A percentile compares a stretch with the other conserved stretches of the same genome.
phyloP scores from a whole-genome alignment of 2,888 invertebrate species.

The Cephus rjabovi region DNA sequence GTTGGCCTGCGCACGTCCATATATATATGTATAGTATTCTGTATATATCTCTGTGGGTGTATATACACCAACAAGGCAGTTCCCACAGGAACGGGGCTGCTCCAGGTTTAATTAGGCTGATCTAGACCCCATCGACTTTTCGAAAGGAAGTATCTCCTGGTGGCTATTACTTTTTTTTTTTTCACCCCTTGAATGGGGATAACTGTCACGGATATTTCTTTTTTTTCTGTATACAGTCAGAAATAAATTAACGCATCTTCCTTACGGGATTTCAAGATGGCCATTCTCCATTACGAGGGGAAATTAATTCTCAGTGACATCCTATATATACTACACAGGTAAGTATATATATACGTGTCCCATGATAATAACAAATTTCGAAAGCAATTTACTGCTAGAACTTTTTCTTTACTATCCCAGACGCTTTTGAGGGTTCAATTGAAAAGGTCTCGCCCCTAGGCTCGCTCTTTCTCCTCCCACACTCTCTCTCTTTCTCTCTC shows the following conservation, averaged over 20 bases:
- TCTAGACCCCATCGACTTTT: background rate
- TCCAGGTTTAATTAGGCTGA: slow-evolving; percentile 5
- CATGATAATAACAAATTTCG: slow-evolving; percentile 23
- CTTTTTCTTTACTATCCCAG: slow-evolving; percentile 24
- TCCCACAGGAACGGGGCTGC: background rate
- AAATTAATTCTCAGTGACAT: background rate
- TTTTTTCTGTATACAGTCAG: background rate
- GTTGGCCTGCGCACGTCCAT: slow-evolving; percentile 11
- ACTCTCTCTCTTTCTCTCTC: too few species aligned
- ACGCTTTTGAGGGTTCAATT: slow-evolving; percentile 21
- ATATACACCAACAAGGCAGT: background rate
- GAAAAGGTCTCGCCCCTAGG: slow-evolving; percentile 8
- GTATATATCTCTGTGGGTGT: too few species aligned
- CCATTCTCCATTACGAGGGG: background rate
- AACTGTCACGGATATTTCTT: background rate
- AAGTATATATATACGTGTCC: background rate
- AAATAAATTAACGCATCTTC: background rate
- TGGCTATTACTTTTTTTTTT: background rate
- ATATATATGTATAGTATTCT: background rate
- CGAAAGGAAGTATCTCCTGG: background rate
- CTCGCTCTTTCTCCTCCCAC: background rate
- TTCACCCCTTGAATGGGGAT: background rate
- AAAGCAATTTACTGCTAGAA: slow-evolving; percentile 39
- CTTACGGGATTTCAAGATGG: background rate
- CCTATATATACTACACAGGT: background rate